Evolutionary conservation across 2,113 vertebrate genomes (phyloP).

Genomic region (Phaethornis superciliosus): DNA sequence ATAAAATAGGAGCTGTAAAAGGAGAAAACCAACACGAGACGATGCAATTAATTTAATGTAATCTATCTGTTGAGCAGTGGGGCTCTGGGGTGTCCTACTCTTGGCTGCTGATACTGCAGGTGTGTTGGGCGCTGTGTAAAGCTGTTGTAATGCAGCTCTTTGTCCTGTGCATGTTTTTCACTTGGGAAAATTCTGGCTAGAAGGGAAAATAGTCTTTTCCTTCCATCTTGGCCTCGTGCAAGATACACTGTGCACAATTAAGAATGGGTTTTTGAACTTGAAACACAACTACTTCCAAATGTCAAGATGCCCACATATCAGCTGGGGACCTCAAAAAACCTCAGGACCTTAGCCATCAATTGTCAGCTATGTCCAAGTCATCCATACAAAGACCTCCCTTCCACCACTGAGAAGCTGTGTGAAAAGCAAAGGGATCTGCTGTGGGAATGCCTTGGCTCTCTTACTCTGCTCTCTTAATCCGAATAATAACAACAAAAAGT

Average conservation of each 20-base stretch:
- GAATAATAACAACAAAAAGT: slow-evolving; percentile 18
- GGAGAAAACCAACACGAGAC: neutral
- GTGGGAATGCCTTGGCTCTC: slow-evolving; percentile 52
- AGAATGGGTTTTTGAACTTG: neutral
- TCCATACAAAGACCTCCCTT: neutral
- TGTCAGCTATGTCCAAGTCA: neutral
- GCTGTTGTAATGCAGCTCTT: neutral
- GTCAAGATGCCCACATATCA: neutral
- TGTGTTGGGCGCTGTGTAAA: neutral
- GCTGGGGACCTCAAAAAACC: neutral
- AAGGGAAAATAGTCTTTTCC: neutral
- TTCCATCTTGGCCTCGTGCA: neutral
- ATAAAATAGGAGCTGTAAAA: neutral
- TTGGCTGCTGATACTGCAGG: neutral
- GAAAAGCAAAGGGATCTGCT: neutral
- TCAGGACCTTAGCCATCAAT: neutral
- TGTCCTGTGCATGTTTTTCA: neutral
- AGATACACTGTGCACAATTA: neutral
- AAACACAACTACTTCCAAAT: neutral
- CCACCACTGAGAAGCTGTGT: neutral
- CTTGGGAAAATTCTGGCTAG: neutral
- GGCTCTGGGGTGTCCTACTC: neutral
- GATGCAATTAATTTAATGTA: slow-evolving; percentile 2
- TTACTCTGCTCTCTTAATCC: neutral
- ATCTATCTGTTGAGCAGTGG: neutral